phyloP scores from a whole-genome alignment of 37 sponge, comb jelly and placozoan genomes.

The Crambe crambe region DNA sequence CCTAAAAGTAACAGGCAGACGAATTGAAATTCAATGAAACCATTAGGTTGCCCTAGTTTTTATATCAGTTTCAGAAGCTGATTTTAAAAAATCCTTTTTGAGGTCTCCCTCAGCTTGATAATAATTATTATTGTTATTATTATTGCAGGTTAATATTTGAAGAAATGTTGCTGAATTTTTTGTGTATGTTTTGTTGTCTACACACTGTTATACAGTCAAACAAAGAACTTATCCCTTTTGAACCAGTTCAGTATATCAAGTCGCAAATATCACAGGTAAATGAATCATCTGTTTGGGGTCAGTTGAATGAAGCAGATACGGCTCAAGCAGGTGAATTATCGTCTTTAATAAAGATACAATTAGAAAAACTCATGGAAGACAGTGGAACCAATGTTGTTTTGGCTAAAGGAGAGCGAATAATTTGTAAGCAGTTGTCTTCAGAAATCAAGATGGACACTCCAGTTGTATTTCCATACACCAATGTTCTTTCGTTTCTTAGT shows the following conservation, averaged over 20 bases:
- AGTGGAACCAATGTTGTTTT: constrained; percentile 23
- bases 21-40: no score
- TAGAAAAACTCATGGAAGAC: background rate
- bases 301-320: background rate
- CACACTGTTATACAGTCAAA: background rate
- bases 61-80: no score
- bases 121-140: no score
- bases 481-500: constrained; percentile 21
- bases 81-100: no score
- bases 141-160: no score
- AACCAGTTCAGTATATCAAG: constrained; percentile 41
- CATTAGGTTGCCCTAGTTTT: no score
- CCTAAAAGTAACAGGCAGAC: no score
- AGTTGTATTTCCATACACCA: constrained; percentile 22
- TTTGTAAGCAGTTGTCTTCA: background rate
- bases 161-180: no score
- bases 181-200: background rate
- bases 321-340: background rate
- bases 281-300: constrained; percentile 9
- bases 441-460: constrained; percentile 4
- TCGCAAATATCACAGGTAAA: background rate
- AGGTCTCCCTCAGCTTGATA: no score
- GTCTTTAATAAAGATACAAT: background rate
- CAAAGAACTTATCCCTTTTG: constrained; percentile 6
- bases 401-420: constrained; percentile 10